Conservation (phyloP, 2,113 vertebrate genomes). For the Dasypus novemcinctus region DNA sequence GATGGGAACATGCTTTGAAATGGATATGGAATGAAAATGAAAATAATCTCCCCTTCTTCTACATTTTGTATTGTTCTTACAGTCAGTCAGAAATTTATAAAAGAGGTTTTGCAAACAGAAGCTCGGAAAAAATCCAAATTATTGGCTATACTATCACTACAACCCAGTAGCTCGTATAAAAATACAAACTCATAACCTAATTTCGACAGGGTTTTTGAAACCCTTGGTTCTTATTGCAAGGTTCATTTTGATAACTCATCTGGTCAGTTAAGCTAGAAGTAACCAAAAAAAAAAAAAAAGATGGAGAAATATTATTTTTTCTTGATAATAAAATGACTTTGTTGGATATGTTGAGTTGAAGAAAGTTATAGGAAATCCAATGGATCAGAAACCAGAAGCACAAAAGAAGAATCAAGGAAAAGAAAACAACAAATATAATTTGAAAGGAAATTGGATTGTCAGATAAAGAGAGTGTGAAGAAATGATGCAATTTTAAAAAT, state of each 20-base stretch:
- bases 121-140: neutral
- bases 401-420: neutral
- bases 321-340: neutral
- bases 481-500: neutral
- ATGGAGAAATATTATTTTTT: neutral
- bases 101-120: neutral
- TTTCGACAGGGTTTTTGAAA: neutral
- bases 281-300: conserved; percentile 32
- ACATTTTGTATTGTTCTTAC: neutral
- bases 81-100: neutral
- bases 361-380: neutral
- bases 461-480: neutral
- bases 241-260: neutral
- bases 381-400: neutral
- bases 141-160: neutral
- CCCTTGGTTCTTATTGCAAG: neutral
- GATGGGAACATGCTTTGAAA: neutral
- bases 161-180: neutral
- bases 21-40: neutral
- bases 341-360: neutral
- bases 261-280: conserved; percentile 12
- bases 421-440: neutral
- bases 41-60: neutral
- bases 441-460: neutral
- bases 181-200: neutral